These are phyloP conservation scores for Chinchilla lanigera DNA, from an alignment of 2,113 vertebrate genomes.

Conservation along the genomic window DNA sequence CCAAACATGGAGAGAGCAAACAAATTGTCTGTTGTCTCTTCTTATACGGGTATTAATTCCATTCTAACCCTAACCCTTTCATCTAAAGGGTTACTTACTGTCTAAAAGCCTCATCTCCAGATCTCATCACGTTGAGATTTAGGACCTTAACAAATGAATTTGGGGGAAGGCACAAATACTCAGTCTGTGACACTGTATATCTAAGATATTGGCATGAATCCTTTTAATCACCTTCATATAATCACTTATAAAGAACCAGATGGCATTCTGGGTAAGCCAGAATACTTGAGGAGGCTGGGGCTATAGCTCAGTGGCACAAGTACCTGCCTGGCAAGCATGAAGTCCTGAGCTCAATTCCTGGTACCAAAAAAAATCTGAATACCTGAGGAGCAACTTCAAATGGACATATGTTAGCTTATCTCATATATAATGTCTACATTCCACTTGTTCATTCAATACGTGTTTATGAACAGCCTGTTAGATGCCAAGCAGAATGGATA, in stretches of 20 bases:
- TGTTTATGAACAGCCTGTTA: neutral
- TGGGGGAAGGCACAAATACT: neutral
- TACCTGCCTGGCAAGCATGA: too few relatives aligned
- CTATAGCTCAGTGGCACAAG: too few relatives aligned
- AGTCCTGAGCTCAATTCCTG: too few relatives aligned
- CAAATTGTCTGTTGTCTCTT: neutral
- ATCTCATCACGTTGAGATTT: neutral
- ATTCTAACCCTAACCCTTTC: neutral
- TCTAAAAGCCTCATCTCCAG: neutral
- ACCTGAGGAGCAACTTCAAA: conserved; percentile 26
- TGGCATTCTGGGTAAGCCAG: neutral
- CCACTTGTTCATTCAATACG: neutral
- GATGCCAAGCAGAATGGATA: neutral
- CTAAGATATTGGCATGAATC: neutral
- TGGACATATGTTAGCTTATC: neutral
- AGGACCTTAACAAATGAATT: neutral
- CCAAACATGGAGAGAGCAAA: neutral
- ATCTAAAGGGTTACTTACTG: neutral
- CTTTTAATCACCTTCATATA: neutral
- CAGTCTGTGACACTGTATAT: neutral
- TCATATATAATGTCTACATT: neutral
- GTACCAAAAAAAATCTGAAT: neutral
- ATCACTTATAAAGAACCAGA: neutral
- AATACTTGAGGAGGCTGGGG: neutral
- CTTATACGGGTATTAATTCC: neutral